These are phyloP conservation scores for Tangara arthus DNA, from an alignment of 2,797 vertebrate species.

Conservation along the genomic window DNA sequence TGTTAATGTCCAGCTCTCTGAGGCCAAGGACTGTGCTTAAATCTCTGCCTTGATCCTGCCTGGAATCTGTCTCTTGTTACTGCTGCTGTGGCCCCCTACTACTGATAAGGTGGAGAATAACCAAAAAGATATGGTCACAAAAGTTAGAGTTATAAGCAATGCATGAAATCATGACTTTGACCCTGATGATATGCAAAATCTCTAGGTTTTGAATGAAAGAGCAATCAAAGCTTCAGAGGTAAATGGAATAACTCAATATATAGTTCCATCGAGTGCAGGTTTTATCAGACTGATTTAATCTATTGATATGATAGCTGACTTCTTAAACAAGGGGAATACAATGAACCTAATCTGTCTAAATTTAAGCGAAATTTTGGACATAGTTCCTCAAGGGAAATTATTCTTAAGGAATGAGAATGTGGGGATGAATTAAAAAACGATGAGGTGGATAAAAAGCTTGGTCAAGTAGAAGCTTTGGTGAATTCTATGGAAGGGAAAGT, in stretches of 20 bases:
- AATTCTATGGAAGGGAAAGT: background rate
- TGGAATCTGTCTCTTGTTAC: background rate
- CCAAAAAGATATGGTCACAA: background rate
- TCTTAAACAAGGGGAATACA: background rate
- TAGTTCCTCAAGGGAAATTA: background rate
- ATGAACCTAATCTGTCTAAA: background rate
- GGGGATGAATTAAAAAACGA: background rate
- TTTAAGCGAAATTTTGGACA: background rate
- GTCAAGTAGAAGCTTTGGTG: background rate
- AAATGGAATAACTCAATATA: background rate
- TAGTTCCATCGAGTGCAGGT: background rate
- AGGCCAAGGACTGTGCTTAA: background rate
- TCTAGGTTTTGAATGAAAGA: background rate
- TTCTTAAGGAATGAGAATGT: background rate
- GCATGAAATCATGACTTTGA: background rate
- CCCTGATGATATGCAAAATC: background rate
- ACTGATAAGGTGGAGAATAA: background rate
- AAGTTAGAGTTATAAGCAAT: background rate
- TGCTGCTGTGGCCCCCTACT: fast-evolving
- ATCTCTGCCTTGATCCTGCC: background rate
- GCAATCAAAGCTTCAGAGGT: background rate
- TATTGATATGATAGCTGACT: background rate
- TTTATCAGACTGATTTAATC: background rate
- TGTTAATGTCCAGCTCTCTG: background rate
- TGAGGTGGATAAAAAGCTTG: background rate